Evolutionary conservation across 2,888 invertebrate species (phyloP).

Genomic region (Scaptodrosophila latifasciaeformis): DNA sequence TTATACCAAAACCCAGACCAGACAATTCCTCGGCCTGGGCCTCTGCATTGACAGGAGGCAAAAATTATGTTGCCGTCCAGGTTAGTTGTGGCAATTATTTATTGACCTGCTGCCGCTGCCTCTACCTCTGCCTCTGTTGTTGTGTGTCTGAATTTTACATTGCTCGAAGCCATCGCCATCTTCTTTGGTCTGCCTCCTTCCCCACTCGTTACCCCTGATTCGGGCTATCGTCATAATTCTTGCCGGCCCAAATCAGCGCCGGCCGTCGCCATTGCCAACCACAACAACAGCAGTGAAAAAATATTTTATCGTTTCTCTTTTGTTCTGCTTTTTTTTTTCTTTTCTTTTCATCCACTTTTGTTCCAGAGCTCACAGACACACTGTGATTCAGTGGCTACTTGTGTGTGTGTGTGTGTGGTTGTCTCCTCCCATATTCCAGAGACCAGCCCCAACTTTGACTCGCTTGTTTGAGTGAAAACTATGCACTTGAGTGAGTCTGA

Average conservation of each 20-base stretch:
- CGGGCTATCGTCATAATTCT: conserved; percentile 49
- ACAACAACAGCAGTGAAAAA: conserved; percentile 18
- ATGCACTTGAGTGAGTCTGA: conserved; percentile 1
- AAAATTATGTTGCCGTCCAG: conserved; percentile 53
- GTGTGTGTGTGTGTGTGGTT: conserved; percentile 14
- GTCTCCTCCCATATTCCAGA: conserved; percentile 64
- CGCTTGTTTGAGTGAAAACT: conserved; percentile 34
- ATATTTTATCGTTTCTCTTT: conserved; percentile 28
- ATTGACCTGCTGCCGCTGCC: conserved; percentile 56
- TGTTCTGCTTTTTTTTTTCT: conserved; percentile 15
- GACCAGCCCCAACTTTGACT: conserved; percentile 26
- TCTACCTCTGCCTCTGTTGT: conserved; percentile 36
- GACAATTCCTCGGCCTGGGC: too few relatives aligned
- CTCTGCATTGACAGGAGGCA: conserved; percentile 50
- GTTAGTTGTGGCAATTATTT: conserved; percentile 54
- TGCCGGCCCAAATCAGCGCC: conserved; percentile 43
- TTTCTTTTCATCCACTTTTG: conserved; percentile 44
- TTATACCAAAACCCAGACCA: too few relatives aligned
- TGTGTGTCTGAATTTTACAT: conserved; percentile 20
- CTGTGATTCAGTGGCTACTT: conserved; percentile 42
- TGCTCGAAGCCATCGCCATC: conserved; percentile 14
- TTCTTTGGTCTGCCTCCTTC: conserved; percentile 14
- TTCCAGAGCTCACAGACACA: conserved; percentile 46
- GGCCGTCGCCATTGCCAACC: conserved; percentile 40
- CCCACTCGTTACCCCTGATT: conserved; percentile 14